Evolutionary conservation across 2,888 invertebrate genomes (phyloP).

Genomic region (Drosophila multiciliata): DNA sequence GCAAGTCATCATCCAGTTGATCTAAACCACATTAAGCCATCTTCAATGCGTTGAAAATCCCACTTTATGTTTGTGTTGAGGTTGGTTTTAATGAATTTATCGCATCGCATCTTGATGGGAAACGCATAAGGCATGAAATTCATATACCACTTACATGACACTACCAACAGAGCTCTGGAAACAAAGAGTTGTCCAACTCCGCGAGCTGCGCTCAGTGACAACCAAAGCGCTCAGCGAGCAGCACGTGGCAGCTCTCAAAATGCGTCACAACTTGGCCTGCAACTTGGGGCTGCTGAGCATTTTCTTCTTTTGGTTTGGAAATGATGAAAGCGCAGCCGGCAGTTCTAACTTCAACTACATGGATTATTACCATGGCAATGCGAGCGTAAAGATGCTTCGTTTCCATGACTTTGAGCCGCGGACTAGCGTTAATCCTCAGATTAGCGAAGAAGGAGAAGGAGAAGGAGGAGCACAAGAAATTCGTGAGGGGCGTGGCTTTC

Average conservation of each 20-base stretch:
- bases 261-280: conserved; percentile 41
- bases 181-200: conserved; percentile 36
- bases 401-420: conserved; percentile 81
- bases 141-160: conserved; percentile 21
- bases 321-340: conserved; percentile 40
- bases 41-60: conserved; percentile 32
- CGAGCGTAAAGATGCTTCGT: conserved; percentile 61
- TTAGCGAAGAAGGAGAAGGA: not conserved
- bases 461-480: not conserved
- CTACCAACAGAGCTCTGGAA: not conserved
- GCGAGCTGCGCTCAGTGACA: conserved; percentile 45
- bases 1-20: conserved; percentile 22
- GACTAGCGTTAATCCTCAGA: not conserved
- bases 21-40: not conserved
- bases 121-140: conserved; percentile 64
- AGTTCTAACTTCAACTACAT: conserved; percentile 23
- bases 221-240: conserved; percentile 28
- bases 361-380: conserved; percentile 53
- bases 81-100: conserved; percentile 47
- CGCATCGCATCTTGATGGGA: conserved; percentile 57
- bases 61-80: conserved; percentile 15
- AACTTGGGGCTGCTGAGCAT: conserved; percentile 38
- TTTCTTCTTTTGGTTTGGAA: conserved; percentile 39
- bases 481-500: conserved; percentile 77
- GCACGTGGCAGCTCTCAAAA: conserved; percentile 28